Base-by-base conservation (phyloP, 2,797 vertebrate species). In the Gymnodraco acuticeps region DNA sequence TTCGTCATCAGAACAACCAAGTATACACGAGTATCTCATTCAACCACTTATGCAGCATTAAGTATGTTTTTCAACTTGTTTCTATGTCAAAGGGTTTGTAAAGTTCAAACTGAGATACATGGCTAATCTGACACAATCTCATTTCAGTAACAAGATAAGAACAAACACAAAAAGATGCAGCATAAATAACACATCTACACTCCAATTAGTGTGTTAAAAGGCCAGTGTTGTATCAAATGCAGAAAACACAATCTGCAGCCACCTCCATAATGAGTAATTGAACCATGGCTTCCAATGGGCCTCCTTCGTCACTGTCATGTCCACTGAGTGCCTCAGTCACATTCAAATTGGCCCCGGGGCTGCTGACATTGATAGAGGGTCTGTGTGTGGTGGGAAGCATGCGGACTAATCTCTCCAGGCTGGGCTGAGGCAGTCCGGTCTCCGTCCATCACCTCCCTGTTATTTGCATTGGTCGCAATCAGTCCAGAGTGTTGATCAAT, bases 251-350 rank as follows among this genome's bases (percentile, higher is more conserved):
- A 87, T 86, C 84, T 68, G 81, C 81, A 80, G 78, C 72, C 50
- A 82, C 78, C 67, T 73, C 72, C 78, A 50, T 92, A 93, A 93
- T 92, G 89, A 94, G 88, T 89, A 86, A 87, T 87, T 92, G 86
- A 92, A 86, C 90, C 84, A 83, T 74, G 67, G 88, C 70, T 91
- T 80, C 76, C 80, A 88, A 85, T 87, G 87, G 86, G 75, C 71
- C 88, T 91, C 90, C 78, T 93, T 75, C 58, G 80, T 94, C 93
- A 92, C 87, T 93, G 92, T 92, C 93, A 91, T 15, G 65, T 83
- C 83, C 83, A 87, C 86, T 87, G 82, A 90, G 89, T 85, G 84
- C 78, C 84, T 88, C 75, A 81, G 90, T 89, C 86, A 91, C 91
- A 87, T 91, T 89, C 86, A 86, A 83, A 90, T 89, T 86, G 83